Conservation (phyloP, 2,797 vertebrate species). For the Columba guinea region DNA sequence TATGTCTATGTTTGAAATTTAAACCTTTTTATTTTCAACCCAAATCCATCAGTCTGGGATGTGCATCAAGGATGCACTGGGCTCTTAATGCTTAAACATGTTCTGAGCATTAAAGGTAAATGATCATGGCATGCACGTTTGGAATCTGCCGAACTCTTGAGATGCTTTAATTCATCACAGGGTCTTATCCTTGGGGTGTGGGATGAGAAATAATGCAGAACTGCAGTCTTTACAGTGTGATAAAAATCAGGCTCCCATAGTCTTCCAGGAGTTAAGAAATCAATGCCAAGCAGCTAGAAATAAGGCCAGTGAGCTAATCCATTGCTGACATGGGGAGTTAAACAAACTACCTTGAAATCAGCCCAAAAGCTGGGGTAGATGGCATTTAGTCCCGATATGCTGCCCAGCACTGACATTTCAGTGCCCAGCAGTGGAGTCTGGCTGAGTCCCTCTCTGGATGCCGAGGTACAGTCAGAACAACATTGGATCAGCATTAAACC, state of each 20-base stretch:
- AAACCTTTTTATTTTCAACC: background rate
- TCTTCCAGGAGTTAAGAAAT: background rate
- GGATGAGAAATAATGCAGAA: background rate
- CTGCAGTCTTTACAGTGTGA: background rate
- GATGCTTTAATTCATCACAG: background rate
- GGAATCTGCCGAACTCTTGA: background rate
- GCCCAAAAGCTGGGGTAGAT: background rate
- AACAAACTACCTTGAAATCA: background rate
- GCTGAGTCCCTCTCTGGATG: background rate
- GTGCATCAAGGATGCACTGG: background rate
- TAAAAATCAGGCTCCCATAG: background rate
- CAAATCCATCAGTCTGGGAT: conserved; percentile 16
- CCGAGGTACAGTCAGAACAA: background rate
- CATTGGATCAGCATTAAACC: background rate
- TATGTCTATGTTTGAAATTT: background rate
- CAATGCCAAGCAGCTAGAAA: background rate
- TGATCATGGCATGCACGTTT: background rate
- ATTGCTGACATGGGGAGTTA: background rate
- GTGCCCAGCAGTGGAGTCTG: background rate
- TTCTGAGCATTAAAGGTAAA: background rate
- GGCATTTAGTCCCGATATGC: background rate
- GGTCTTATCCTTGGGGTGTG: background rate
- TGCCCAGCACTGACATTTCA: background rate
- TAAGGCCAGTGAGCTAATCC: background rate
- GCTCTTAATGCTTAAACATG: background rate